These are phyloP conservation scores for Cyrtonyx montezumae DNA, from an alignment of 2,113 vertebrate genomes.

Conservation along the genomic window DNA sequence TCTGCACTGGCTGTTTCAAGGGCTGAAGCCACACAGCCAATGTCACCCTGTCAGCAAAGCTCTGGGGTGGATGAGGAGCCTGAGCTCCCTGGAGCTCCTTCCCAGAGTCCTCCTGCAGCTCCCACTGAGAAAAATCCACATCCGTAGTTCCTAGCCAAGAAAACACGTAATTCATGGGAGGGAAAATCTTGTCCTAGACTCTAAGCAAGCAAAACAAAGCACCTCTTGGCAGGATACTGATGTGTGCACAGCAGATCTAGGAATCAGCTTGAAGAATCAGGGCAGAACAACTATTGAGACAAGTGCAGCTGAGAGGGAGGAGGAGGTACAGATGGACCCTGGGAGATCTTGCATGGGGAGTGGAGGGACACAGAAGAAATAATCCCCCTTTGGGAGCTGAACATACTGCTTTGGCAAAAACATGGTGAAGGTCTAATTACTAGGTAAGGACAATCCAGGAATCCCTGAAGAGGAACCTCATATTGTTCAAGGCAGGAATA, in stretches of 20 bases:
- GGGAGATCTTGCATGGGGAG: background rate
- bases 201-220: background rate
- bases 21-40: background rate
- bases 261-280: background rate
- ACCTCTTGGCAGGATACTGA: background rate
- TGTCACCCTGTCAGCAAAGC: slow-evolving; percentile 13
- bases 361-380: background rate
- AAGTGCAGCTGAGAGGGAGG: background rate
- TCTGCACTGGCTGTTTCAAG: background rate
- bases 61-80: background rate
- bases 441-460: background rate
- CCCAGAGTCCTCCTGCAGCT: background rate
- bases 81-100: background rate
- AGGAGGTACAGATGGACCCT: background rate
- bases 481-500: background rate
- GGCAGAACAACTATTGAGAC: background rate
- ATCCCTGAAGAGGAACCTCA: background rate
- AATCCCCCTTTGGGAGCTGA: background rate
- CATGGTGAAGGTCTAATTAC: slow-evolving; percentile 11
- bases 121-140: background rate
- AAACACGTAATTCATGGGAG: background rate
- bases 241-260: rapidly evolving
- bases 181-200: background rate
- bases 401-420: slow-evolving; percentile 1
- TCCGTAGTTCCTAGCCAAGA: background rate